Evolutionary conservation across 2,888 invertebrate species (phyloP), one percentile per base, ranked within the genome.

Genomic region (Melieria omissa): DNA sequence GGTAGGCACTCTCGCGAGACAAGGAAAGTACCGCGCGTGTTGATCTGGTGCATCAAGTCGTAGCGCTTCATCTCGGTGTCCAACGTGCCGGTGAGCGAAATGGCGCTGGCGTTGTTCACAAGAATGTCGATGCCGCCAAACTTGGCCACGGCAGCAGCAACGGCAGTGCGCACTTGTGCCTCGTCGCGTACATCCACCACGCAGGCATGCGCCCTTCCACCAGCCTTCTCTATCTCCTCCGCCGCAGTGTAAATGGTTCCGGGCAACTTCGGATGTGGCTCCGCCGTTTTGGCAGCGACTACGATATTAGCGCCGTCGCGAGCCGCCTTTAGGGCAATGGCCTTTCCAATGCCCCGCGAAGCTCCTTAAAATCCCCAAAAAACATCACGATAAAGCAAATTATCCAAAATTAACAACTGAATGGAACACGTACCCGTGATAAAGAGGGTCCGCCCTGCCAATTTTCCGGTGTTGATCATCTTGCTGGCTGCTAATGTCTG

Each of bases 41-140:
- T 99, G 79, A 99, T 92, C 73, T 90, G 91, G 84, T 98, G 95
- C 98, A 99, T 99, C 57, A 99, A 90, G 88, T 99, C 99, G 84
- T 95, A 99, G 86, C 92, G 90, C 88, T 99, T 99, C 97, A 99
- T 98, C 54, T 95, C 93, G 0, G 97, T 97, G 7, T 92, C 88
- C 3, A 90, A 88, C 0, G 98, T 98, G 64, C 91, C 91, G 0
- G 96, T 93, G 67, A 96, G 88, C 0, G 92, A 92, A 80, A 99
- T 99, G 10, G 98, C 98, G 75, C 97, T 97, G 1, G 99, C 99
- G 89, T 99, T 99, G 88, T 99, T 99, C 16, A 99, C 89, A 29
- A 96, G 87, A 77, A 99, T 94, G 84, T 99, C 99, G 80, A 99
- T 97, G 10, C 98, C 97, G 47, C 98, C 98, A 88, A 99, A 99